Evolutionary conservation across 2,888 invertebrate species (phyloP), one percentile per base, ranked within the genome.

Genomic region (Podotricha telesiphe): DNA sequence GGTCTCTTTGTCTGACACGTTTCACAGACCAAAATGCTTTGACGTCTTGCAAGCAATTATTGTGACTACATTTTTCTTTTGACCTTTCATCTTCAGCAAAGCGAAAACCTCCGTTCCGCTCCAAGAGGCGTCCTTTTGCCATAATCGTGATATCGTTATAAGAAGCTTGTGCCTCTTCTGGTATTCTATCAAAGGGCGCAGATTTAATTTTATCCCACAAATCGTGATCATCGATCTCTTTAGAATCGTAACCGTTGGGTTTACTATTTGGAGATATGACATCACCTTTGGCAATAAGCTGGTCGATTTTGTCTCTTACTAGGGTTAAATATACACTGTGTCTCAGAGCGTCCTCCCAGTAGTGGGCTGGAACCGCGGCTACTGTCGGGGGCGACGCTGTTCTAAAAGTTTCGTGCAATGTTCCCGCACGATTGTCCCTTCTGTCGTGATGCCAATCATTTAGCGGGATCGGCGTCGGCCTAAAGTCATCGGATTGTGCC

Each of bases 1-100:
- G 82, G 76, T 95, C 94, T 67, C 94, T 91, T 81, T 96, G 96
- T 51, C 95, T 87, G 64, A 95, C 94, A 64, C 95, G 93, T 83
- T 95, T 95, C 4, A 96, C 95, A 0, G 94, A 94, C 96, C 96
- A 96, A 67, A 95, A 82, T 0, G 96, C 95, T 78, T 94, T 89
- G 5, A 95, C 89, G 45, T 88, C 89, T 71, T 93, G 90, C 74
- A 86, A 89, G 71, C 94, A 94, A 73, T 90, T 90, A 37, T 93
- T 91, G 51, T 92, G 81, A 22, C 72, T 76, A 75, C 91, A 91
- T 68, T 86, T 88, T 51, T 84, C 82, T 69, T 80, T 82, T 1
- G 82, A 78, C 56, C 76, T 78, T 48, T 90, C 85, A 70, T 91
- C 91, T 79, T 95, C 94, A 0, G 94, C 84, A 77, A 96, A 95